A percentile compares a stretch with the other conserved stretches of the same genome.
Evolutionary conservation across 2,888 invertebrate genomes (phyloP).

Genomic region (Volucella inflata): DNA sequence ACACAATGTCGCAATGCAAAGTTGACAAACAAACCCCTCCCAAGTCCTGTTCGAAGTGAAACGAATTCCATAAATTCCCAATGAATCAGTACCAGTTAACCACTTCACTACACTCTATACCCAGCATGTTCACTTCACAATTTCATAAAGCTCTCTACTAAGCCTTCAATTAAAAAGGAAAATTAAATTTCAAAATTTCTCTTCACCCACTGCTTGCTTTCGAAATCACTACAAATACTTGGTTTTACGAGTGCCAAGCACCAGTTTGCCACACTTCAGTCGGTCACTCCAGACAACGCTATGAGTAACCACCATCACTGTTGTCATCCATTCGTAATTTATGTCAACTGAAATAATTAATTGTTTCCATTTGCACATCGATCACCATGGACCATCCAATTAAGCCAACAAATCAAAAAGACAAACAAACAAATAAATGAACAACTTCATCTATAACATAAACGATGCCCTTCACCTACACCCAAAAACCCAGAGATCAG

Average conservation of each 20-base stretch:
- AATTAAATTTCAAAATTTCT: too few species aligned
- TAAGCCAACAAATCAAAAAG: conserved; percentile 64
- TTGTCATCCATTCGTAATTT: conserved; percentile 33
- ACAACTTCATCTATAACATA: conserved; percentile 24
- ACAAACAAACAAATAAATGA: conserved; percentile 49
- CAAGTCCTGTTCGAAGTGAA: too few species aligned
- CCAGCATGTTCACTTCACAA: too few species aligned
- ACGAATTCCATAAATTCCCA: too few species aligned
- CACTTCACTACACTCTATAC: too few species aligned
- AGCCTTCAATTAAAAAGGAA: too few species aligned
- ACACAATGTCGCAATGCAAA: too few species aligned
- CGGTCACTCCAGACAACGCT: background rate
- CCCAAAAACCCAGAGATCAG: conserved; percentile 5
- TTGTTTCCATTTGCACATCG: conserved; percentile 49
- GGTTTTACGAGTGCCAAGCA: background rate
- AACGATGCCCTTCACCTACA: conserved; percentile 43
- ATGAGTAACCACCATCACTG: background rate
- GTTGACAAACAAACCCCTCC: too few species aligned
- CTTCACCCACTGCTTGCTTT: too few species aligned
- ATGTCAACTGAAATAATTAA: conserved; percentile 57
- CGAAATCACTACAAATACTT: too few species aligned
- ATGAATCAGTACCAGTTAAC: too few species aligned
- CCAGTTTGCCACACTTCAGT: conserved; percentile 19
- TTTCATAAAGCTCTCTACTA: too few species aligned
- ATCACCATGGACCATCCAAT: conserved; percentile 55